Evolutionary conservation across 2,888 invertebrate genomes (phyloP), one percentile per base, ranked within the genome.

Genomic region (Apantesis nais): DNA sequence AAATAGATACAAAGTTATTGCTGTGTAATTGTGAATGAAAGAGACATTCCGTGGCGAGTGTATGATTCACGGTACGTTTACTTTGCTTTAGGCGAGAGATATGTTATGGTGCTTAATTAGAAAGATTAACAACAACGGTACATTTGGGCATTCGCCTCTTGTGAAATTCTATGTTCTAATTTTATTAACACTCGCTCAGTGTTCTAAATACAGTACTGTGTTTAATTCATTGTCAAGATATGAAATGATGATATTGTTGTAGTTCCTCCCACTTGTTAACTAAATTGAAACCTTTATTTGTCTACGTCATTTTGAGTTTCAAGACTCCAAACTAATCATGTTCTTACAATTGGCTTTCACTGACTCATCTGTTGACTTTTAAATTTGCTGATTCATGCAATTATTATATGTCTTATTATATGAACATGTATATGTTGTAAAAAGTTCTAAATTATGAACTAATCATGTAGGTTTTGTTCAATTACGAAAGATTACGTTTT

Each of bases 61-160:
- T 64, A 68, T 74, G 70, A 77, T 76, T 76, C 78, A 77, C 74
- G 76, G 72, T 74, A 74, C 73, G 71, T 81, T 76, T 73, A 76
- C 67, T 77, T 69, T 71, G 76, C 78, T 70, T 41, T 62, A 74
- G 76, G 75, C 79, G 74, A 75, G 80, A 75, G 82, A 78, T 76
- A 77, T 77, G 69, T 78, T 76, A 81, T 71, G 83, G 78, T 74
- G 79, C 70, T 80, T 86, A 86, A 89, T 89, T 85, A 83, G 78
- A 77, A 81, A 82, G 78, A 82, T 81, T 83, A 81, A 81, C 79
- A 68, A 76, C 75, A 81, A 83, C 77, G 82, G 83, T 77, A 72
- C 62, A 69, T 74, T 75, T 80, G 79, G 81, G 78, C 79, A 75
- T 74, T 75, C 67, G 68, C 69, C 68, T 66, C 22, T 70, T 68